A percentile compares a stretch with the other conserved stretches of the same genome.
These are phyloP conservation scores for Larimichthys crocea DNA, from an alignment of 2,113 vertebrate species.

Conservation along the genomic window DNA sequence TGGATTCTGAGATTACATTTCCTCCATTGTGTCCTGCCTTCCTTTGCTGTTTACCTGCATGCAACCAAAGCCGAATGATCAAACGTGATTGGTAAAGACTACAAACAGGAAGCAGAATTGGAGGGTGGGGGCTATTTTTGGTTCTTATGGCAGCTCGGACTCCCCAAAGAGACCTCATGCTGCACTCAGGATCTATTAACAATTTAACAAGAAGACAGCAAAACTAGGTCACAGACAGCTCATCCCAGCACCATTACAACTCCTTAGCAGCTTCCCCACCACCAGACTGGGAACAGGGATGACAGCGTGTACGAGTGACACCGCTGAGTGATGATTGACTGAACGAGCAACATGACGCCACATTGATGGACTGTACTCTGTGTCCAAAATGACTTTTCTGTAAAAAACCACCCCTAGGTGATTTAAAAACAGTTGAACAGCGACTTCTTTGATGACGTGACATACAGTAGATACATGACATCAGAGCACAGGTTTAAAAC, in stretches of 20 bases:
- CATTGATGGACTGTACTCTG: not conserved
- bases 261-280: slow-evolving; percentile 39
- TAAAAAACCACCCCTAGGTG: not conserved
- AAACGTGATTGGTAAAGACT: no score
- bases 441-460: slow-evolving; percentile 23
- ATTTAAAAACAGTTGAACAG: not conserved
- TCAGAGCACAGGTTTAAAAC: slow-evolving; percentile 24
- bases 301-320: slow-evolving; percentile 38
- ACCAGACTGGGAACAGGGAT: slow-evolving; percentile 25
- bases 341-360: slow-evolving; percentile 10
- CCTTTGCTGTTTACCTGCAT: no score
- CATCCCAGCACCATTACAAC: slow-evolving; percentile 46
- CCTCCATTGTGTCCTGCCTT: no score
- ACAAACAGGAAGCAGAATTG: no score
- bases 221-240: slow-evolving; percentile 79
- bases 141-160: slow-evolving; percentile 64
- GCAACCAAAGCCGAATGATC: no score
- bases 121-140: slow-evolving; percentile 73
- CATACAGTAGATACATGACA: not conserved
- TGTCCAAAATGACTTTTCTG: not conserved
- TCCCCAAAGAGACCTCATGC: slow-evolving; percentile 74
- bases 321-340: slow-evolving; percentile 20
- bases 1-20: no score
- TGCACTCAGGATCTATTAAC: slow-evolving; percentile 82
- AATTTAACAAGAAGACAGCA: slow-evolving; percentile 80